Conservation (phyloP, 1,140 invertebrate genomes). For the Drosophila yakuba region DNA sequence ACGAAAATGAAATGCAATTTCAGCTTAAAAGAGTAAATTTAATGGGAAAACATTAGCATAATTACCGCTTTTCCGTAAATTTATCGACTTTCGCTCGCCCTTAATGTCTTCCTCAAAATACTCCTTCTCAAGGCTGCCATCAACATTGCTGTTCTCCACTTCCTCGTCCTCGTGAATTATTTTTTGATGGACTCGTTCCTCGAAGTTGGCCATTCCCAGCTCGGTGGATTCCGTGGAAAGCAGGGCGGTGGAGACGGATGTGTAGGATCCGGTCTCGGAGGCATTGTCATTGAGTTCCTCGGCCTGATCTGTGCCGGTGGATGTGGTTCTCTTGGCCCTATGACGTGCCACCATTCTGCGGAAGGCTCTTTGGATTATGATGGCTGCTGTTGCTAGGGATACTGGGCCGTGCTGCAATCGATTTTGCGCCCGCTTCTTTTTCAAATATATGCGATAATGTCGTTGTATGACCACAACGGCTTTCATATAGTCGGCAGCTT, state of each 20-base stretch:
- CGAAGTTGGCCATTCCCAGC: constrained; percentile 44
- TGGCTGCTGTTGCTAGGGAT: constrained; percentile 58
- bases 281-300: constrained; percentile 69
- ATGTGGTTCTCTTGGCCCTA: constrained; percentile 27
- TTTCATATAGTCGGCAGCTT: constrained; percentile 47
- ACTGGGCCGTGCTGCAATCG: constrained; percentile 23
- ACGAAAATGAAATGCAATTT: neutral
- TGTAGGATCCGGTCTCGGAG: constrained; percentile 72
- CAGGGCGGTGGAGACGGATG: constrained; percentile 71
- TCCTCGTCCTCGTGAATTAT: constrained; percentile 70
- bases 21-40: too few species aligned
- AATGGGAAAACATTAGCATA: constrained; percentile 10
- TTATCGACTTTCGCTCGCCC: constrained; percentile 38
- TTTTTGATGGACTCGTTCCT: constrained; percentile 66
- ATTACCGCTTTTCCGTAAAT: constrained; percentile 50
- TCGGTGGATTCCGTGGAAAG: constrained; percentile 71
- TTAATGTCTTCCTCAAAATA: constrained; percentile 32
- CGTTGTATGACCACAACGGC: constrained; percentile 58
- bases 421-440: constrained; percentile 24
- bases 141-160: constrained; percentile 63
- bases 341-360: constrained; percentile 46
- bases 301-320: constrained; percentile 33
- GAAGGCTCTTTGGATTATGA: constrained; percentile 73
- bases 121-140: constrained; percentile 29
- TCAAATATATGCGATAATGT: constrained; percentile 52